Evolutionary conservation across 2,797 vertebrate species (phyloP), one percentile per base, ranked within the genome.

Genomic region (Anguilla anguilla): DNA sequence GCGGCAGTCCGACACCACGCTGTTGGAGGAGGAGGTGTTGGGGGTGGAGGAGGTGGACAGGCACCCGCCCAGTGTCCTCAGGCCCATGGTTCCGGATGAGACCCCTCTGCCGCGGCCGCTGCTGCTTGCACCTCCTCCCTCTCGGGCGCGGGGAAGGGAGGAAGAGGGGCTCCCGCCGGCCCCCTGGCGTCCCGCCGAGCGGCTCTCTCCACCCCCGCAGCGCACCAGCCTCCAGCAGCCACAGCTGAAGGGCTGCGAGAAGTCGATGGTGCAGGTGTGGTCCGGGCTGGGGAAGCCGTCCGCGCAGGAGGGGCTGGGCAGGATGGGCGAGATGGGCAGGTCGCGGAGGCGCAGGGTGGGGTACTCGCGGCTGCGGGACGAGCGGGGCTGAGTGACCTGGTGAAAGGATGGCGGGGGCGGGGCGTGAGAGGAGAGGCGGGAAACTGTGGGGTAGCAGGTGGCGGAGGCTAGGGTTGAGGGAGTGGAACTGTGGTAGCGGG

Each of bases 201-300:
- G 93, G 0, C 92, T 94, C 88, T 94, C 95, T 87, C 91, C 93
- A 28, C 93, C 95, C 77, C 93, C 90, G 89, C 96, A 96, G 90
- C 94, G 95, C 35, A 97, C 92, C 89, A 97, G 88, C 91, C 95
- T 95, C 97, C 96, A 97, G 92, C 97, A 97, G 88, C 96, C 95
- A 17, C 97, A 97, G 74, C 92, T 96, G 88, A 97, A 94, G 0
- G 97, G 97, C 86, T 93, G 96, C 57, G 95, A 94, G 92, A 96
- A 95, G 93, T 97, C 94, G 53, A 96, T 95, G 69, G 96, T 97
- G 92, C 97, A 97, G 87, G 96, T 95, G 59, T 97, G 96, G 91
- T 96, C 96, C 0, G 96, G 97, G 90, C 96, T 97, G 86, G 97
- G 96, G 86, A 96, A 97, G 4, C 94, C 93, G 90, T 95, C 96